phyloP scores from a whole-genome alignment of 2,797 vertebrate species.

The Pempheris klunzingeri region DNA sequence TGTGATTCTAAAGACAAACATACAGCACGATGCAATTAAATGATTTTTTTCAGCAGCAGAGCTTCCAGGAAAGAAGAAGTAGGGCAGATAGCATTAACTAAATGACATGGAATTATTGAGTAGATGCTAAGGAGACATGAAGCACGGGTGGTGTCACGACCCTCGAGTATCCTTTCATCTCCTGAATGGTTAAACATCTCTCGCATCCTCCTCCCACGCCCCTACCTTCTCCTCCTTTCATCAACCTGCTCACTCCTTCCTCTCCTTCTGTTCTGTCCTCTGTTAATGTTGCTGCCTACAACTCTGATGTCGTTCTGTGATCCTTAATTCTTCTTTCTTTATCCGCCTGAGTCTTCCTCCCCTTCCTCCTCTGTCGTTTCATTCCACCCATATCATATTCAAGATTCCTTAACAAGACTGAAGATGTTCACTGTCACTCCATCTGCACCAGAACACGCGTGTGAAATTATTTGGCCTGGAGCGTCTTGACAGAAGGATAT shows the following conservation, averaged over 20 bases:
- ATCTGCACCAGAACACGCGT: no score
- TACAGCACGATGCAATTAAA: constrained; percentile 20
- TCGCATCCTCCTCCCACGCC: constrained; percentile 32
- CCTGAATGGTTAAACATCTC: constrained; percentile 60
- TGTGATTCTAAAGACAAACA: constrained; percentile 27
- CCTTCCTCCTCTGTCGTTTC: neutral
- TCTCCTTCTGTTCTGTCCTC: neutral
- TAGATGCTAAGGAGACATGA: constrained; percentile 55
- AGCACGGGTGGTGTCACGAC: constrained; percentile 51
- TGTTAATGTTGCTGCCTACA: constrained; percentile 18
- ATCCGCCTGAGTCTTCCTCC: neutral
- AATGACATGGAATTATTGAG: constrained; percentile 70
- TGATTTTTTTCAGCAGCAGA: constrained; percentile 15
- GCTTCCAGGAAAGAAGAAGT: constrained; percentile 41
- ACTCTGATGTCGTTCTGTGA: constrained; percentile 16
- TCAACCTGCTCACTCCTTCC: neutral
- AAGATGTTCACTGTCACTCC: no score
- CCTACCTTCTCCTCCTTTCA: constrained; percentile 38
- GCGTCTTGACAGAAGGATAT: no score
- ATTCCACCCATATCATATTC: neutral
- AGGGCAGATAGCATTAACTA: constrained; percentile 44
- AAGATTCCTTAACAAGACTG: no score
- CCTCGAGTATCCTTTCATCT: constrained; percentile 66
- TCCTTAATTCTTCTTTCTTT: constrained; percentile 6
- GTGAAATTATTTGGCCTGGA: no score